phyloP scores from a whole-genome alignment of 1,140 invertebrate genomes.

The Macrostomum lignano region DNA sequence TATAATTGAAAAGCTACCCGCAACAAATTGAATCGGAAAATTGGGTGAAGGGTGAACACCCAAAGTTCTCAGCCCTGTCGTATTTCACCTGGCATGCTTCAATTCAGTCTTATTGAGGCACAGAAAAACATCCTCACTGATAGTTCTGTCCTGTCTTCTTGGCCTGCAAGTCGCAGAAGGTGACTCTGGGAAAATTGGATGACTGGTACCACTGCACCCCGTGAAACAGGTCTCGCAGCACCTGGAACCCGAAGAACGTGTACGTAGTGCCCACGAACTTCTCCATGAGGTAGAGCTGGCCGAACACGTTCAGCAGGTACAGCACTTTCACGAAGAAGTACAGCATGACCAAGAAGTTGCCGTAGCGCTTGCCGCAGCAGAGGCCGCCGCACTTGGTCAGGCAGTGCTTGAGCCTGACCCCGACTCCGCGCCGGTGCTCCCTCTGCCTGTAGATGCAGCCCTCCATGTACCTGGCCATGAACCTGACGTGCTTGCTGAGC shows the following conservation, averaged over 20 bases:
- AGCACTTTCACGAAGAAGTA: constrained; percentile 18
- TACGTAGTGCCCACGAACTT: constrained; percentile 12
- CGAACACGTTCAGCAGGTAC: constrained; percentile 26
- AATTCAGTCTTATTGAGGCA: no score
- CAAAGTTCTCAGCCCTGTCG: no score
- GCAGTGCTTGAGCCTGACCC: no score
- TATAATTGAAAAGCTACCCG: no score
- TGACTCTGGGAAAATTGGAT: constrained; percentile 30
- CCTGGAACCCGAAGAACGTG: constrained; percentile 26
- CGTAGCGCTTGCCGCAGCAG: constrained; percentile 16
- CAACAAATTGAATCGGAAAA: no score
- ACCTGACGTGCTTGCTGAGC: constrained; percentile 7
- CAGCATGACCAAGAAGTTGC: constrained; percentile 25
- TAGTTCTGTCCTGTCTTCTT: constrained; percentile 29
- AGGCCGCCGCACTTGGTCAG: no score
- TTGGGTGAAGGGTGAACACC: no score
- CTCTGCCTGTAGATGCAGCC: constrained; percentile 9
- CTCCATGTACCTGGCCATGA: constrained; percentile 7
- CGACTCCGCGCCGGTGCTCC: no score
- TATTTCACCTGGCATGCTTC: no score
- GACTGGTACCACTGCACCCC: constrained; percentile 26
- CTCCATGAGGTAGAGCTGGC: constrained; percentile 28
- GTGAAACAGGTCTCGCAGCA: constrained; percentile 27
- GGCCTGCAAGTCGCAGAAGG: constrained; percentile 32
- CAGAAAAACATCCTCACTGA: no score